These are phyloP conservation scores for Leptothorax acervorum DNA, from an alignment of 2,888 invertebrate genomes.

Conservation along the genomic window DNA sequence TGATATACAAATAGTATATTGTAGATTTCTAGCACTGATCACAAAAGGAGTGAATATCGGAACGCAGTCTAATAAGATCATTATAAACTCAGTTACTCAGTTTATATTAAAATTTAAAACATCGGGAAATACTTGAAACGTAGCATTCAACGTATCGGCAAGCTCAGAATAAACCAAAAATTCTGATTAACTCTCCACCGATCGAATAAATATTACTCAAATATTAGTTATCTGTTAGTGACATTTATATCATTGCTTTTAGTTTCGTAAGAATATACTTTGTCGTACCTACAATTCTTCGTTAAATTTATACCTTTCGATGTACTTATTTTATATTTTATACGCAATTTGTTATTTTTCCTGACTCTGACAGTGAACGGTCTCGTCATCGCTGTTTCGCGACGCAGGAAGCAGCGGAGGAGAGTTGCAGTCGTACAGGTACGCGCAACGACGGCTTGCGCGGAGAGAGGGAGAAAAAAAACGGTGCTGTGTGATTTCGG, in stretches of 20 bases:
- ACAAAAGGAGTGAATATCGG: no score
- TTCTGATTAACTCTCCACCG: no score
- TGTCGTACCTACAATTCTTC: not conserved
- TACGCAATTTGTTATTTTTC: not conserved
- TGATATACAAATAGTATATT: no score
- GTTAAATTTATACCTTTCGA: not conserved
- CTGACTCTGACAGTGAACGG: not conserved
- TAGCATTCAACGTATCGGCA: not conserved
- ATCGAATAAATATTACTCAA: no score
- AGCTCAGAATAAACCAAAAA: not conserved
- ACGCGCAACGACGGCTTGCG: not conserved
- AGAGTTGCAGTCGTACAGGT: not conserved
- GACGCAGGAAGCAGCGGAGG: not conserved
- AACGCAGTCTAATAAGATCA: no score
- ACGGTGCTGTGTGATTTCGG: conserved; percentile 36
- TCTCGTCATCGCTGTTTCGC: not conserved
- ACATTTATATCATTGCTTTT: not conserved
- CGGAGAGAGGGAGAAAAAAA: conserved; percentile 21
- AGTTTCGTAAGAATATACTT: not conserved
- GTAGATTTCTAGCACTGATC: no score
- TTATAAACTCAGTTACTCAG: no score
- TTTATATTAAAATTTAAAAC: no score
- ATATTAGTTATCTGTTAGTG: no score
- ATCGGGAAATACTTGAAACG: no score
- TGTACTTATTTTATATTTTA: not conserved